These are phyloP conservation scores for Megathymus violae DNA, from an alignment of 1,140 invertebrate genomes.

Conservation along the genomic window DNA sequence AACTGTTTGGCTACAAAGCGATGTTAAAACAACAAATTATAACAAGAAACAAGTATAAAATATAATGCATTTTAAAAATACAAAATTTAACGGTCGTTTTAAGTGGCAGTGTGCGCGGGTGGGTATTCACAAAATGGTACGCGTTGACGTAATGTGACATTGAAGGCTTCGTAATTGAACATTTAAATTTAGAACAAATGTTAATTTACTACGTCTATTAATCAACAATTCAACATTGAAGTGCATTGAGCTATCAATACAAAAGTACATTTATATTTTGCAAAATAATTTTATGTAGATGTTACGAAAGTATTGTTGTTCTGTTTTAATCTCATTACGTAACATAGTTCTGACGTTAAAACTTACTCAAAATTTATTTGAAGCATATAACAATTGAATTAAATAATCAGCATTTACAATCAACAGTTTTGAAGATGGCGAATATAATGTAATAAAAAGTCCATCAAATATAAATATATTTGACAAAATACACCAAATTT, in stretches of 20 bases:
- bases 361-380: conserved; percentile 4
- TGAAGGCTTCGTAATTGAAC: conserved; percentile 22
- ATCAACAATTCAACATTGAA: conserved; percentile 12
- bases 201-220: background rate
- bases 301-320: background rate
- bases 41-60: conserved; percentile 65
- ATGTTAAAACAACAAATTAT: conserved; percentile 63
- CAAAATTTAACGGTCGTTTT: conserved; percentile 44
- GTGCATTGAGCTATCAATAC: conserved; percentile 11
- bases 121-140: conserved; percentile 40
- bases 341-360: background rate
- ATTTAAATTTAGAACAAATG: conserved; percentile 24
- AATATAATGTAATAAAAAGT: conserved; percentile 27
- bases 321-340: background rate
- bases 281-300: conserved; percentile 2
- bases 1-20: conserved; percentile 61
- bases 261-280: conserved; percentile 9
- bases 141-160: conserved; percentile 15
- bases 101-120: conserved; percentile 56
- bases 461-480: conserved; percentile 18
- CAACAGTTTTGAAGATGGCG: background rate
- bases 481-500: conserved; percentile 1
- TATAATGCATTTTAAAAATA: conserved; percentile 54
- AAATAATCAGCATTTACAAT: conserved; percentile 15
- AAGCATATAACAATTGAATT: conserved; percentile 9